Evolutionary conservation across 2,888 invertebrate species (phyloP).

Genomic region (Luffia ferchaultella): DNA sequence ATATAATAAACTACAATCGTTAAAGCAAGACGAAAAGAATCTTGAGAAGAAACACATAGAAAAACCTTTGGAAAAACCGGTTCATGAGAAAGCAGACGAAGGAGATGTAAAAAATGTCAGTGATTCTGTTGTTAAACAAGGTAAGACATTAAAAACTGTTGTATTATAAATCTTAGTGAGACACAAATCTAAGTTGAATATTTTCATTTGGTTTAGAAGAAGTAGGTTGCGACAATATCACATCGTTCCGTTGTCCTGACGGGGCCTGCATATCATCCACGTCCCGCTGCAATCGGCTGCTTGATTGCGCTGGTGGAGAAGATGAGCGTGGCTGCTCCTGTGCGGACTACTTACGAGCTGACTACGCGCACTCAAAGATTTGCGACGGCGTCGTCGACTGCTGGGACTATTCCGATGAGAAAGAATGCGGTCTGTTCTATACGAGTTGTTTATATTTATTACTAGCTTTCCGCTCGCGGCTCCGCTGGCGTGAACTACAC

Average conservation of each 20-base stretch:
- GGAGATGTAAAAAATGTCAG: slow-evolving; percentile 31
- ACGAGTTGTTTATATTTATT: neutral
- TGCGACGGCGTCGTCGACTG: slow-evolving; percentile 84
- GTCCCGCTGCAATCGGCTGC: slow-evolving; percentile 74
- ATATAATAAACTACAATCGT: slow-evolving; percentile 61
- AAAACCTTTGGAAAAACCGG: slow-evolving; percentile 36
- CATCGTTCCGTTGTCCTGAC: slow-evolving; percentile 67
- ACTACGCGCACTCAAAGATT: slow-evolving; percentile 74
- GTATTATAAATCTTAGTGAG: neutral
- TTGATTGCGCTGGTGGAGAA: slow-evolving; percentile 74
- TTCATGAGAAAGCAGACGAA: slow-evolving; percentile 27
- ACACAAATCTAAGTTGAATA: too few species aligned
- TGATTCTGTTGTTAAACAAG: slow-evolving; percentile 20
- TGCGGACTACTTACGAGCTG: slow-evolving; percentile 76
- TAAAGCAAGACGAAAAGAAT: slow-evolving; percentile 51
- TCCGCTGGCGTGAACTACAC: too few species aligned
- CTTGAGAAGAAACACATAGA: slow-evolving; percentile 33
- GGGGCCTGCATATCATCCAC: slow-evolving; percentile 71
- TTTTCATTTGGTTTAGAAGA: too few species aligned
- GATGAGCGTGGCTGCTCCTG: slow-evolving; percentile 79
- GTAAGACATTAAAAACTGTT: too few species aligned
- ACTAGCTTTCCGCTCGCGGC: too few species aligned
- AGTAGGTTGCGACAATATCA: slow-evolving; percentile 47
- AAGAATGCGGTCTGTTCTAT: slow-evolving; percentile 70
- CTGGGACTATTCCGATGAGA: slow-evolving; percentile 82